Base-by-base conservation (phyloP, 2,797 vertebrate species). In the Ptychadena robeensis region DNA sequence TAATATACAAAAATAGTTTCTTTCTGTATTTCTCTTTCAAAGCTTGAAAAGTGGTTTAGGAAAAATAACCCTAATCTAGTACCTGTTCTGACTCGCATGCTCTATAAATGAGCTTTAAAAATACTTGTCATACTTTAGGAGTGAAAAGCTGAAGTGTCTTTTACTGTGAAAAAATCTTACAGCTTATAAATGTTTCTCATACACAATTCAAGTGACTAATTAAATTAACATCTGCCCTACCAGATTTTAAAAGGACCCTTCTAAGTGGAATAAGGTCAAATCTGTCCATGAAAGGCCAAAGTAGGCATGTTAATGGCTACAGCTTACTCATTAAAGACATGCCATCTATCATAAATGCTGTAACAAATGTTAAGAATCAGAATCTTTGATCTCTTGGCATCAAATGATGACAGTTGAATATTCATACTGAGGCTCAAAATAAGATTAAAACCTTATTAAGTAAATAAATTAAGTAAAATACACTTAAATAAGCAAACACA, bases 51-150 rank as follows among this genome's bases (percentile, higher is more conserved):
- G 57, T 22, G 8, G 35, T 63, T 79, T 80, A 5, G 9, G 25
- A 48, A 73, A 72, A 31, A 64, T 34, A 63, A 44, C 28, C 7
- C 27, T 53, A 67, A 67, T 38, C 40, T 53, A 31, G 61, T 14
- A 73, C 57, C 44, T 75, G 80, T 27, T 61, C 72, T 28, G 68
- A 82, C 72, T 69, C 12, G 80, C 71, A 53, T 32, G 10, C 14
- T 69, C 31, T 75, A 38, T 57, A 81, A 73, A 48, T 66, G 40
- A 18, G 14, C 70, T 81, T 81, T 73, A 37, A 81, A 73, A 82
- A 82, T 75, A 75, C 10, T 81, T 74, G 38, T 74, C 80, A 81
- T 81, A 74, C 31, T 67, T 81, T 37, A 10, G 25, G 71, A 67
- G 48, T 22, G 40, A 44, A 53, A 59, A 5, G 18, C 64, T 40